Conservation (phyloP, 2,797 vertebrate genomes). For the Rachycentron canadum region DNA sequence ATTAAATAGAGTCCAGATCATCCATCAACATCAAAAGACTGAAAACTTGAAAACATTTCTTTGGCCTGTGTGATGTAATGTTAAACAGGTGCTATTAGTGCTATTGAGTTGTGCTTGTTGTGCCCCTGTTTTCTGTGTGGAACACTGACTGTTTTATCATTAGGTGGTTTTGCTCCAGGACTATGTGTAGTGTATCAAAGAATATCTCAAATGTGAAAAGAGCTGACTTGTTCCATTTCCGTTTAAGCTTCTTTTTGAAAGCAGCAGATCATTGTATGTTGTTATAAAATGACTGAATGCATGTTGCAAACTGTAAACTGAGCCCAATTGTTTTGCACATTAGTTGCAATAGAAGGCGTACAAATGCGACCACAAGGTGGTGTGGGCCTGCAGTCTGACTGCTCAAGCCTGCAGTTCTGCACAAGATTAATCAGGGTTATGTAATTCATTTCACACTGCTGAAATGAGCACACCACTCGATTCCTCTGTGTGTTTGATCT, state of each 20-base stretch:
- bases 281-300: not conserved
- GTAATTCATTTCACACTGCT: constrained; percentile 45
- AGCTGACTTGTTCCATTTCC: not conserved
- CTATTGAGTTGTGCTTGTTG: not conserved
- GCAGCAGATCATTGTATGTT: not conserved
- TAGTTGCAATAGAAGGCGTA: not conserved
- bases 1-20: not conserved
- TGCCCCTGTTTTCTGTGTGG: not conserved
- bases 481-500: constrained; percentile 14
- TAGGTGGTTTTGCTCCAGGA: not conserved
- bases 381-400: constrained; percentile 46
- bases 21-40: not conserved
- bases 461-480: not conserved
- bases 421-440: constrained; percentile 37
- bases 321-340: not conserved
- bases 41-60: not conserved
- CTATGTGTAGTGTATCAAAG: not conserved
- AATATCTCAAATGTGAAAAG: not conserved
- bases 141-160: not conserved
- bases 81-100: not conserved
- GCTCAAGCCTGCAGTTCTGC: constrained; percentile 2
- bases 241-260: not conserved
- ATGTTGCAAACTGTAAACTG: not conserved
- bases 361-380: constrained; percentile 77
- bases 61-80: no score